Evolutionary conservation across 2,797 vertebrate genomes (phyloP).

Genomic region (Lutjanus argentimaculatus): DNA sequence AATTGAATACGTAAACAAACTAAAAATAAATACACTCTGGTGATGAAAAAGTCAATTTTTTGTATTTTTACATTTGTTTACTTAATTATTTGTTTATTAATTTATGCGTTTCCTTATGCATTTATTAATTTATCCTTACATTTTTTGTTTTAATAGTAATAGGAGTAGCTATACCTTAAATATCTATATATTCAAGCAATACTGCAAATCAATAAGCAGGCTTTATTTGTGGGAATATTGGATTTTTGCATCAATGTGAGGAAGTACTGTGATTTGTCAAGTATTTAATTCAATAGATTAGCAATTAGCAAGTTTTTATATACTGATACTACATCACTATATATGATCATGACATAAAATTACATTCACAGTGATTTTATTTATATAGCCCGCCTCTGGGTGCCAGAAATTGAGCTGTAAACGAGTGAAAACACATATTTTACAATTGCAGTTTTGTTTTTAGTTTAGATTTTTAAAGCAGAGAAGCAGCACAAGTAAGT

Average conservation of each 20-base stretch:
- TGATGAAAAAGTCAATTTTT: too few relatives aligned
- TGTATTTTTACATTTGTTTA: too few relatives aligned
- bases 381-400: background rate
- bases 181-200: background rate
- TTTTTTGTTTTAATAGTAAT: too few relatives aligned
- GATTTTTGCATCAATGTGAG: background rate
- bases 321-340: too few relatives aligned
- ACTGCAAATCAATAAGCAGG: background rate
- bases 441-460: conserved; percentile 8
- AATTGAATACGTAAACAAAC: too few relatives aligned
- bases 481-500: conserved; percentile 35
- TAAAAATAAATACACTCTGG: too few relatives aligned
- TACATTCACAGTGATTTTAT: background rate
- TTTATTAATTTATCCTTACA: too few relatives aligned
- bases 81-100: too few relatives aligned
- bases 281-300: background rate
- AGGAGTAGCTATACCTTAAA: background rate
- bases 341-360: background rate
- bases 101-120: too few relatives aligned
- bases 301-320: too few relatives aligned
- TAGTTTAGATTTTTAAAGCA: conserved; percentile 47
- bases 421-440: conserved; percentile 56
- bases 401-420: conserved; percentile 46
- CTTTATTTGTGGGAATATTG: background rate
- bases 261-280: background rate